A percentile compares a stretch with the other conserved stretches of the same genome.
phyloP scores from a whole-genome alignment of 2,113 vertebrate genomes.

The Corythornis cristatus region DNA sequence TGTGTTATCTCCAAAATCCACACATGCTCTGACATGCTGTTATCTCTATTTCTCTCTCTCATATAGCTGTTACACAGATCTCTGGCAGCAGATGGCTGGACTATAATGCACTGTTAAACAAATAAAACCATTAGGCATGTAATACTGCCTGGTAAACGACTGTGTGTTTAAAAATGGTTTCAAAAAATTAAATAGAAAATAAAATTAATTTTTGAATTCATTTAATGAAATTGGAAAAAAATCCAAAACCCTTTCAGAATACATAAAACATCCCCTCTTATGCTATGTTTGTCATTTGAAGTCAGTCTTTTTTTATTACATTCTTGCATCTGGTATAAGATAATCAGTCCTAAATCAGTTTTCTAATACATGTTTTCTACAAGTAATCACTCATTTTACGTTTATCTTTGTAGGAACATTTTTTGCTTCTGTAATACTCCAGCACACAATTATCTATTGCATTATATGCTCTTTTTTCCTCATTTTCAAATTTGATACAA shows the following conservation, averaged over 20 bases:
- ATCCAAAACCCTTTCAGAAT: neutral
- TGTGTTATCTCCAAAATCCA: conserved; percentile 32
- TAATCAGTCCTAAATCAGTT: conserved; percentile 50
- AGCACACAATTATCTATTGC: conserved; percentile 40
- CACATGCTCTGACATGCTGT: conserved; percentile 42
- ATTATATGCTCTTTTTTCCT: conserved; percentile 37
- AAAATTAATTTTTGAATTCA: conserved; percentile 16
- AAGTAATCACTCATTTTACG: neutral
- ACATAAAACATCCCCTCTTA: neutral
- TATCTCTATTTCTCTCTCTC: conserved; percentile 47
- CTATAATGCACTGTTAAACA: conserved; percentile 66
- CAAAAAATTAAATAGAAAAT: conserved; percentile 37
- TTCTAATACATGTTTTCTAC: conserved; percentile 31
- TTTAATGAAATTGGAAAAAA: conserved; percentile 38
- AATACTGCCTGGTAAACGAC: conserved; percentile 41
- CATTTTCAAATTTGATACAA: conserved; percentile 51
- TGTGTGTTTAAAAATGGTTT: conserved; percentile 51
- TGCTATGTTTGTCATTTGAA: neutral
- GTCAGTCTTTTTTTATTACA: neutral
- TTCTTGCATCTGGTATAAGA: conserved; percentile 48
- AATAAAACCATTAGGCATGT: conserved; percentile 58
- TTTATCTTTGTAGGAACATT: conserved; percentile 35
- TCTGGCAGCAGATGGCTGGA: conserved; percentile 62
- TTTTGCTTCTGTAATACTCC: conserved; percentile 38
- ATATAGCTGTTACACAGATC: conserved; percentile 14